phyloP scores from a whole-genome alignment of 2,888 invertebrate genomes.

The Clostera curtula region DNA sequence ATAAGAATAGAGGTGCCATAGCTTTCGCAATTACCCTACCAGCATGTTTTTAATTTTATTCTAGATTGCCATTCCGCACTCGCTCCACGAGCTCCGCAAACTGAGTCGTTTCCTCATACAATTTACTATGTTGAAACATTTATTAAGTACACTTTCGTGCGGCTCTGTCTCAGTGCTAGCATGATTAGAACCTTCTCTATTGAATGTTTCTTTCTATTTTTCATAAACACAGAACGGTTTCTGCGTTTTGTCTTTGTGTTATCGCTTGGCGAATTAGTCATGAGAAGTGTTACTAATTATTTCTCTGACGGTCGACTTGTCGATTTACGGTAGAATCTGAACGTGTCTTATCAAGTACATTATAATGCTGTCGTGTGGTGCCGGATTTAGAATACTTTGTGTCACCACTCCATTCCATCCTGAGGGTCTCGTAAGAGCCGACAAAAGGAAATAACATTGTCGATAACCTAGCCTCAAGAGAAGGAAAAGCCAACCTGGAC shows the following conservation, averaged over 20 bases:
- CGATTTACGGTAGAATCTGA: too few species aligned
- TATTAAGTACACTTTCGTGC: constrained; percentile 20
- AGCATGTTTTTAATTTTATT: constrained; percentile 5
- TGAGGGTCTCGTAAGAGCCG: too few species aligned
- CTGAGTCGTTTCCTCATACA: constrained; percentile 23
- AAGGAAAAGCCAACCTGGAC: too few species aligned
- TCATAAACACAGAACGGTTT: neutral
- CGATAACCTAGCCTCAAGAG: too few species aligned
- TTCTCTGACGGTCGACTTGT: too few species aligned
- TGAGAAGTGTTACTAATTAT: constrained; percentile 20
- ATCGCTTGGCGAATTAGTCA: constrained; percentile 17
- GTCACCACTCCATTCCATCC: too few species aligned
- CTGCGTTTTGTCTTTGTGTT: constrained; percentile 5
- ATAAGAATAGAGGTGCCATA: neutral
- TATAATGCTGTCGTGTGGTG: too few species aligned
- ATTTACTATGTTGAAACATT: constrained; percentile 25
- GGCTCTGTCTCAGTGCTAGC: constrained; percentile 11
- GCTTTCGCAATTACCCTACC: constrained; percentile 5
- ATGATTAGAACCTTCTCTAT: constrained; percentile 12
- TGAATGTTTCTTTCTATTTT: constrained; percentile 10
- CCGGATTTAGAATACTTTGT: too few species aligned
- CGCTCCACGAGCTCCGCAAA: constrained; percentile 8
- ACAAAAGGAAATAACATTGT: too few species aligned
- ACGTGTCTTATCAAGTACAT: too few species aligned
- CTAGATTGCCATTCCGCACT: constrained; percentile 6